Evolutionary conservation across 1,140 invertebrate genomes (phyloP).

Genomic region (Tetramorium simillimum): DNA sequence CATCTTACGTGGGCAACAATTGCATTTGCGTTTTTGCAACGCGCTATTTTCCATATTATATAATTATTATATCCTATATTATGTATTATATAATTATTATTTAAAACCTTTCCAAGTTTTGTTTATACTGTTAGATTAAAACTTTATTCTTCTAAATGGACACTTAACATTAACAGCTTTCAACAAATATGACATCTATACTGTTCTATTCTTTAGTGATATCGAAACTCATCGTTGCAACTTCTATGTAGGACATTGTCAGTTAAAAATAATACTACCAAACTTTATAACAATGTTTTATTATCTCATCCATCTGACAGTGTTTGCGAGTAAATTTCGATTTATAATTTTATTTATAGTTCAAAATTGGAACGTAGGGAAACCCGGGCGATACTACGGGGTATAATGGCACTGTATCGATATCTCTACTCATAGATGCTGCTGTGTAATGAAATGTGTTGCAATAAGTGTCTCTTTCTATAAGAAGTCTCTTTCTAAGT

Average conservation of each 20-base stretch:
- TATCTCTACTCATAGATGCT: no score
- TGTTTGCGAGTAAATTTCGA: neutral
- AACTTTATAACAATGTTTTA: slow-evolving; percentile 51
- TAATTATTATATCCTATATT: no score
- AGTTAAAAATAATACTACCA: slow-evolving; percentile 4
- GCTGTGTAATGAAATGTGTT: no score
- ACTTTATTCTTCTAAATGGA: neutral
- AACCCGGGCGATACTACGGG: no score
- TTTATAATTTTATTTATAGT: slow-evolving; percentile 42
- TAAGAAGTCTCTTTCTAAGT: no score
- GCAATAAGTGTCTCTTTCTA: no score
- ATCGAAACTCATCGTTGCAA: neutral
- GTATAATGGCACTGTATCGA: no score
- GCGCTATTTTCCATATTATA: neutral
- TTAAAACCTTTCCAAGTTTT: neutral
- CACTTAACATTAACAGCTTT: neutral
- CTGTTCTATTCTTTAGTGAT: neutral
- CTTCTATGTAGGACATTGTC: slow-evolving; percentile 40
- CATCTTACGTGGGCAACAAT: neutral
- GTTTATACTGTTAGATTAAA: neutral
- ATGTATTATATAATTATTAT: neutral
- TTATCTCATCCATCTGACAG: slow-evolving; percentile 21
- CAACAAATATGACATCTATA: neutral
- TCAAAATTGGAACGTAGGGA: neutral
- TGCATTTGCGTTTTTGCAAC: neutral